Evolutionary conservation across 2,797 vertebrate species (phyloP).

Genomic region (Fringilla coelebs): DNA sequence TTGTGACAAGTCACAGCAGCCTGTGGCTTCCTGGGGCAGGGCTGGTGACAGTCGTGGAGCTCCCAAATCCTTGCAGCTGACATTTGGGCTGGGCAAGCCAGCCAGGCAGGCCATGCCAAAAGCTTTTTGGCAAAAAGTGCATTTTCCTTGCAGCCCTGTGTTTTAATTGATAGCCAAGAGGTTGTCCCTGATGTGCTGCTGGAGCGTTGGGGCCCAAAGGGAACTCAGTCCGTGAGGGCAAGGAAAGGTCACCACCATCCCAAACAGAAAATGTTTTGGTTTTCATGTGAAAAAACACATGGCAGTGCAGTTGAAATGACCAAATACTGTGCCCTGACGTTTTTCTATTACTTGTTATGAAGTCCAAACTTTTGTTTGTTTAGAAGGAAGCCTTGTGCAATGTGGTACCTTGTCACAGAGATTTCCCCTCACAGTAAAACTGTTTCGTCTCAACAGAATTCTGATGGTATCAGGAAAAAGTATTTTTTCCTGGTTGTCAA

Average conservation of each 20-base stretch:
- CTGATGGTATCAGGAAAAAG: not conserved
- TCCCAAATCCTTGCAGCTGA: not conserved
- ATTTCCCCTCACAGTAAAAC: not conserved
- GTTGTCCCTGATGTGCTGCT: too few relatives aligned
- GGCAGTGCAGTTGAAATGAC: too few relatives aligned
- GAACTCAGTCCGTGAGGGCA: not conserved
- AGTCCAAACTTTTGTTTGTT: not conserved
- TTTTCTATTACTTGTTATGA: fast-evolving
- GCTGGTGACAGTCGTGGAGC: not conserved
- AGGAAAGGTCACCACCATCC: not conserved
- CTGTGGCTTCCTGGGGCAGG: not conserved
- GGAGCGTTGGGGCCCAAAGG: fast-evolving
- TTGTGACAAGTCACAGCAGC: not conserved
- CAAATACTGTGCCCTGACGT: fast-evolving
- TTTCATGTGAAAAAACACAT: not conserved
- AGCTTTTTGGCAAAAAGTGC: not conserved
- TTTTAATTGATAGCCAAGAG: not conserved
- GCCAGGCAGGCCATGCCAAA: not conserved
- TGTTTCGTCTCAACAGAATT: not conserved
- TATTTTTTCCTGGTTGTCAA: not conserved
- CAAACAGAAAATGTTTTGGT: not conserved
- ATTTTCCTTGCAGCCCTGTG: fast-evolving
- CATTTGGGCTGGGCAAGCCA: not conserved
- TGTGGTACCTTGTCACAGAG: not conserved
- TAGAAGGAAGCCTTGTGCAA: not conserved